phyloP scores from a whole-genome alignment of 1,140 invertebrate species.

The Cotesia typhae region DNA sequence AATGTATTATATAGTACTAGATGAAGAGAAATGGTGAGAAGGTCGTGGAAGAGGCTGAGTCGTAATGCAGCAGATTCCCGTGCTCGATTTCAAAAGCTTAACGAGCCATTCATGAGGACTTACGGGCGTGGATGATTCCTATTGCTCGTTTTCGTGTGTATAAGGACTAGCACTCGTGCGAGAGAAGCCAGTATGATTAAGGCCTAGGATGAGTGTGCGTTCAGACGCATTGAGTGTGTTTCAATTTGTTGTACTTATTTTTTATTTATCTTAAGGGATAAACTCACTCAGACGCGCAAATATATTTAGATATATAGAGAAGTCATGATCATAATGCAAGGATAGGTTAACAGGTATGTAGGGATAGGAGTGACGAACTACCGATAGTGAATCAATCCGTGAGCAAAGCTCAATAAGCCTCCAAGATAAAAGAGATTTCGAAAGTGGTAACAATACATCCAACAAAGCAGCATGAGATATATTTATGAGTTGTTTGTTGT shows the following conservation, averaged over 20 bases:
- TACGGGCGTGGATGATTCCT: constrained; percentile 37
- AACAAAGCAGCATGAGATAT: neutral
- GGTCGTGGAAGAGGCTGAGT: constrained; percentile 1
- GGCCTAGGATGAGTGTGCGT: constrained; percentile 3
- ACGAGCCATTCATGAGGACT: constrained; percentile 40
- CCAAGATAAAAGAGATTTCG: constrained; percentile 17
- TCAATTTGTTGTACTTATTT: constrained; percentile 23
- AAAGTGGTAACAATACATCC: constrained; percentile 2
- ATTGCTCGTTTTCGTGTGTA: constrained; percentile 23
- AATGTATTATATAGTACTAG: neutral
- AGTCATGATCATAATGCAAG: neutral
- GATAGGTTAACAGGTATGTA: neutral
- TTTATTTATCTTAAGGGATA: neutral
- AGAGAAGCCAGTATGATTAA: constrained; percentile 34
- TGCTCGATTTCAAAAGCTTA: constrained; percentile 42
- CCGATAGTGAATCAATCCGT: neutral
- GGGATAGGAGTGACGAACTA: neutral
- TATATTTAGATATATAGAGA: neutral
- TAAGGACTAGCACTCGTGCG: constrained; percentile 6
- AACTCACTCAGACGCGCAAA: too few species aligned
- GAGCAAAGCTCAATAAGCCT: constrained; percentile 17
- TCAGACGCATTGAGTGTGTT: neutral
- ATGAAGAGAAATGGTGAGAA: constrained; percentile 15
- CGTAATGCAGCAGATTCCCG: constrained; percentile 28
- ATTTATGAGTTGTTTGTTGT: neutral